Conservation (phyloP, 2,113 vertebrate species). For the Cygnus buccinator region DNA sequence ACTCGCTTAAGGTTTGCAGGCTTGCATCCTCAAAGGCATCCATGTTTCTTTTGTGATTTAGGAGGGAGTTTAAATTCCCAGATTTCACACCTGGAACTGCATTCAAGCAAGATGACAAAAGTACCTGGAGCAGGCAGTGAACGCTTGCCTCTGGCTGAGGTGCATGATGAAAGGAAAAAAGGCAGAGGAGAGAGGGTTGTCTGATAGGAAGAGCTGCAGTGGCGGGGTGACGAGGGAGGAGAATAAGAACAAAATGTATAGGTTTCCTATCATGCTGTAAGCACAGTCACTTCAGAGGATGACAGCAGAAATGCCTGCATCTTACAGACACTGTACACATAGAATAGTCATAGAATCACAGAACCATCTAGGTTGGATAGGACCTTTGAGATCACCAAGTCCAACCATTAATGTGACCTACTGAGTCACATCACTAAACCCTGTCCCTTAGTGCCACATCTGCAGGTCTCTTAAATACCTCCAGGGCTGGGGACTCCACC, state of each 20-base stretch:
- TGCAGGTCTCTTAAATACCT: background rate
- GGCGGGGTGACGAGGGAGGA: accelerated
- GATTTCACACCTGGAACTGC: background rate
- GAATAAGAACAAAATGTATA: background rate
- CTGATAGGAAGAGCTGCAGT: background rate
- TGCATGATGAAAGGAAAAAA: background rate
- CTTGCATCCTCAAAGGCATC: background rate
- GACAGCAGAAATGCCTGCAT: background rate
- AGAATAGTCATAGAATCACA: background rate
- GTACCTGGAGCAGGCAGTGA: background rate
- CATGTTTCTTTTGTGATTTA: background rate
- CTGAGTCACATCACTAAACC: background rate
- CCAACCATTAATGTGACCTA: background rate
- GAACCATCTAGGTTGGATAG: background rate
- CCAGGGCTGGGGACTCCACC: background rate
- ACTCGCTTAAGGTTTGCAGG: background rate
- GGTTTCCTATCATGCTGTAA: background rate
- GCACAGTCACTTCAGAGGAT: background rate
- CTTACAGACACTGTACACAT: background rate
- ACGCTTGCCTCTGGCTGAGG: background rate
- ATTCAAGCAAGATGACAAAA: background rate
- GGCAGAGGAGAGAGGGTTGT: background rate
- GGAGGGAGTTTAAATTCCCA: background rate
- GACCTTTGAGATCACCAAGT: background rate
- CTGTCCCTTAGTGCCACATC: background rate